Evolutionary conservation across 2,888 invertebrate species (phyloP).

Genomic region (Lymantria dispar): DNA sequence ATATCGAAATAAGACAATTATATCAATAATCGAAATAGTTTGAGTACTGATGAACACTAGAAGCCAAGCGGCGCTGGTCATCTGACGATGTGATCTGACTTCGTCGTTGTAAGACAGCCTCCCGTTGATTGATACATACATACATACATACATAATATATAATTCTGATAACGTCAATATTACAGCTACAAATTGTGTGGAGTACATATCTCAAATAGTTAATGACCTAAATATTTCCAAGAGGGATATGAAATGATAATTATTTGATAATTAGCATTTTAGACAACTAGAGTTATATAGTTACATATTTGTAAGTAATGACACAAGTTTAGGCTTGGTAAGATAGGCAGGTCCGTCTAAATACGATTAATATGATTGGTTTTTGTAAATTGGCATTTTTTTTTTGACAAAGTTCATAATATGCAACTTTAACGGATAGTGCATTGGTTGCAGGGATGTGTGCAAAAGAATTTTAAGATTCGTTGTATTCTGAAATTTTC

Average conservation of each 20-base stretch:
- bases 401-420: slow-evolving; percentile 72
- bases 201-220: slow-evolving; percentile 1
- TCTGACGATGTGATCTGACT: not conserved
- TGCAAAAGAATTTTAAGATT: slow-evolving; percentile 68
- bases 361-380: slow-evolving; percentile 22
- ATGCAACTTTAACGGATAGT: slow-evolving; percentile 67
- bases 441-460: slow-evolving; percentile 72
- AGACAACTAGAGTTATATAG: not conserved
- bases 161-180: not conserved
- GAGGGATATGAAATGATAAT: slow-evolving; percentile 9
- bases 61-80: not conserved
- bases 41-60: not conserved
- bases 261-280: not conserved
- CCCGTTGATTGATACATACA: not conserved
- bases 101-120: slow-evolving; percentile 1
- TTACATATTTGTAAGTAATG: slow-evolving; percentile 2
- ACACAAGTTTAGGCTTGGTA: slow-evolving; percentile 20
- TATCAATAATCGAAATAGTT: not conserved
- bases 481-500: slow-evolving; percentile 58
- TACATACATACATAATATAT: not conserved
- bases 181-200: slow-evolving; percentile 14
- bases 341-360: slow-evolving; percentile 30
- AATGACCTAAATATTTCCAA: slow-evolving; percentile 6
- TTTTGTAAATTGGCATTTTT: slow-evolving; percentile 79
- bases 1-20: slow-evolving; percentile 3